A percentile compares a stretch with the other conserved stretches of the same genome.
Conservation (phyloP, 2,113 vertebrate species). For the Mobula birostris region DNA sequence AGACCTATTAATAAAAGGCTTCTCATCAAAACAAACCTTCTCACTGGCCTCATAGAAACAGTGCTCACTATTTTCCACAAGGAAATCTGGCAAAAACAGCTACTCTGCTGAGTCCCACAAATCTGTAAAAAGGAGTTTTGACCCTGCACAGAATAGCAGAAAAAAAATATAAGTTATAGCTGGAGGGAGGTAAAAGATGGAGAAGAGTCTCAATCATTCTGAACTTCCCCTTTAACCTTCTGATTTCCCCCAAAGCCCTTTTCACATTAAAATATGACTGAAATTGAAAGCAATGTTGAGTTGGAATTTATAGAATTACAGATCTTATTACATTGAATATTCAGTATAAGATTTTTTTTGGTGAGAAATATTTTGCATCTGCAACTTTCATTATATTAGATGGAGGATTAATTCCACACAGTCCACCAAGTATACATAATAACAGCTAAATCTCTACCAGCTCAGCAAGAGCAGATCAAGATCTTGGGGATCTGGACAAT, state of each 20-base stretch:
- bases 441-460: background rate
- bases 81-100: conserved; percentile 23
- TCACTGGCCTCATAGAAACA: conserved; percentile 12
- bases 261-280: background rate
- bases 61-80: background rate
- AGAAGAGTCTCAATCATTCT: background rate
- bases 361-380: background rate
- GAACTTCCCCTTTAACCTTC: background rate
- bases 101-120: background rate
- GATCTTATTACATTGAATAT: background rate
- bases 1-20: background rate
- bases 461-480: background rate
- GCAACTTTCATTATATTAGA: background rate
- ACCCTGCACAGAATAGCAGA: background rate
- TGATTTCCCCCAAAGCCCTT: background rate
- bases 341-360: background rate
- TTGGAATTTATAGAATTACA: background rate
- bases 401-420: background rate
- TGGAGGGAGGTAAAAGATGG: background rate
- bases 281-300: background rate
- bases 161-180: background rate
- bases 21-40: conserved; percentile 12
- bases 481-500: background rate
- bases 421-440: background rate
- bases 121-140: background rate